Evolutionary conservation across 2,797 vertebrate species (phyloP).

Genomic region (Chaetodon trifasciatus): DNA sequence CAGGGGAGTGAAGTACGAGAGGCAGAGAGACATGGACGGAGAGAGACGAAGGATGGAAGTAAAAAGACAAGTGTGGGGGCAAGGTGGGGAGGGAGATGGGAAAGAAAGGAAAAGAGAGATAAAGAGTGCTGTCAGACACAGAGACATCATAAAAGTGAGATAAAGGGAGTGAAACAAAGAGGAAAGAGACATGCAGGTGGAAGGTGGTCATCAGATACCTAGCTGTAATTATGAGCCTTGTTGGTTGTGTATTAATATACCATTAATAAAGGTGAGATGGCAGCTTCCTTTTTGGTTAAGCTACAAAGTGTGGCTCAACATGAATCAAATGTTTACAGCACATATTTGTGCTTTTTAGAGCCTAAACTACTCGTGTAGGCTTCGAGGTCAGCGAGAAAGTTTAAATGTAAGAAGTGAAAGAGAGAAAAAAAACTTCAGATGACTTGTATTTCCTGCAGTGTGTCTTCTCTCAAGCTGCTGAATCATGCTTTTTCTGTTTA

Average conservation of each 20-base stretch:
- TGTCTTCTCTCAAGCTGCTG: slow-evolving; percentile 34
- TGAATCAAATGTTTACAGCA: background rate
- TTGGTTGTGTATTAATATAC: background rate
- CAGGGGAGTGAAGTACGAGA: slow-evolving; percentile 41
- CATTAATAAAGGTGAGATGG: slow-evolving; percentile 8
- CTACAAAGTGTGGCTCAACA: background rate
- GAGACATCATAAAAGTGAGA: background rate
- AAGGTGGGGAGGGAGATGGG: slow-evolving; percentile 14
- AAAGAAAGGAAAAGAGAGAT: slow-evolving; percentile 15
- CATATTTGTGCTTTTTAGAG: background rate
- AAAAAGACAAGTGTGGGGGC: slow-evolving; percentile 9
- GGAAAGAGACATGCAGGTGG: background rate
- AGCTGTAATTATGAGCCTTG: background rate
- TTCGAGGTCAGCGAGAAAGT: background rate
- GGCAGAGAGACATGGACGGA: slow-evolving; percentile 24
- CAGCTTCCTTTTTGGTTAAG: background rate
- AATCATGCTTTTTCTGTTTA: slow-evolving; percentile 32
- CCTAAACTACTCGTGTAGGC: background rate
- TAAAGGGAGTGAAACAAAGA: background rate
- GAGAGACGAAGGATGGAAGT: slow-evolving; percentile 13
- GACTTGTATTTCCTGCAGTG: background rate
- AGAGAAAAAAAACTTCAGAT: slow-evolving; percentile 3
- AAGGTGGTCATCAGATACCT: background rate
- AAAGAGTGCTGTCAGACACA: slow-evolving; percentile 17
- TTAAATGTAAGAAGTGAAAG: background rate